Evolutionary conservation across 1,140 invertebrate species (phyloP), one percentile per base, ranked within the genome.

Genomic region (Lordiphosa mommai): DNA sequence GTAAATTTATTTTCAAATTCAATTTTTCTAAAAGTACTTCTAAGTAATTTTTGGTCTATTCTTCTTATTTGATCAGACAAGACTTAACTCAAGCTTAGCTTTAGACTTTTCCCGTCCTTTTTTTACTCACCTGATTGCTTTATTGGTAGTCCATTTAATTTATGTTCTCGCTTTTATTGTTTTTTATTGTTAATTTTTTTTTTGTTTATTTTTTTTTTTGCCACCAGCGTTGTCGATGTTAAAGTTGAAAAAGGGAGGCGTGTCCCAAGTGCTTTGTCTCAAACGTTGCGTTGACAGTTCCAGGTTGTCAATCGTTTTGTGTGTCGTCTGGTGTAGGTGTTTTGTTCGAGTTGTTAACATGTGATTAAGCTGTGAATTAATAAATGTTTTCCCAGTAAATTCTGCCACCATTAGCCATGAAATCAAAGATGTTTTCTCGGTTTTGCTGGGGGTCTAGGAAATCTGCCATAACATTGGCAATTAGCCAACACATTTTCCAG

Each of bases 231-330:
- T 16, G 73, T 34, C 14, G 47, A 50, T n/a, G n/a, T 27, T 20
- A n/a, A 14, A 27, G 2, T 16, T 20, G 13, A 44, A 37, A 48
- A 16, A 51, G 9, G 12, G 49, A 36, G 37, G 13, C 33, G 30
- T 14, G 59, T 27, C 20, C 43, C 43, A 55, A 70, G 76, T 82
- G 76, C 56, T 36, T 38, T 61, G 70, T 73, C 82, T 80, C 61
- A 51, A 79, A 79, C 69, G 73, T 69, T 70, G 82, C 74, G 74
- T 79, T 79, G 74, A 79, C 74, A 79, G 74, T 73, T 43, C 74
- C 77, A 56, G 70, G 43, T 40, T 82, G 74, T 79, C 74, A 82
- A 79, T 79, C 70, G 74, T 61, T 73, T 80, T 58, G 48, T 80
- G 70, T 72, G 52, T 67, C 33, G 29, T 34, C 34, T 36, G 51